Conservation (phyloP, 1,140 invertebrate species). For the Octopus sinensis region DNA sequence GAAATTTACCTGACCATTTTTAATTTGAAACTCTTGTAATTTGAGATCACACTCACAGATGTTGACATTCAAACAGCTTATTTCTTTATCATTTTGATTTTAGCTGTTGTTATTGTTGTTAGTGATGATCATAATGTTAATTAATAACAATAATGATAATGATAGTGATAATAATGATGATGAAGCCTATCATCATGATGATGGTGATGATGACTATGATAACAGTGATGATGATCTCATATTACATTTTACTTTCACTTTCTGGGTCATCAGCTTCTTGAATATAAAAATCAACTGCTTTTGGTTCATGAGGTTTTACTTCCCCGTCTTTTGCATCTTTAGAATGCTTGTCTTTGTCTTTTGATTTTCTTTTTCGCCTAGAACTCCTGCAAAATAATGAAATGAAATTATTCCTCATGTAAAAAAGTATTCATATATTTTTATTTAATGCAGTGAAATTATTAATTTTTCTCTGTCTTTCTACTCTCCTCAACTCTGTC, state of each 20-base stretch:
- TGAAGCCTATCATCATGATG: neutral
- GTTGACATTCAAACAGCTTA: neutral
- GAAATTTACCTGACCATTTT: too few relatives aligned
- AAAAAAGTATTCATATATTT: neutral
- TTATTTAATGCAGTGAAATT: neutral
- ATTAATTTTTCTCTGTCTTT: neutral
- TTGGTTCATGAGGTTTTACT: neutral
- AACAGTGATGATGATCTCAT: neutral
- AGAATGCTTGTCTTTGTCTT: neutral
- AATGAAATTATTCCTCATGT: neutral
- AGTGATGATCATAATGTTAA: conserved; percentile 1
- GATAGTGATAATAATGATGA: neutral
- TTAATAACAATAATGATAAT: neutral
- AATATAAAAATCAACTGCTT: neutral
- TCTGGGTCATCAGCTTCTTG: neutral
- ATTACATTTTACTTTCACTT: neutral
- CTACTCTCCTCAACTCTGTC: too few relatives aligned
- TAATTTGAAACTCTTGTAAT: too few relatives aligned
- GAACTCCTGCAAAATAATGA: neutral
- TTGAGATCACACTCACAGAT: neutral
- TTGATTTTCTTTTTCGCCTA: neutral
- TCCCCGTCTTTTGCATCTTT: neutral
- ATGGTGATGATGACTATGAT: neutral
- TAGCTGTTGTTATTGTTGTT: neutral
- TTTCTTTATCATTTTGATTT: conserved; percentile 11